Evolutionary conservation across 2,113 vertebrate species (phyloP).

Genomic region (Zosterops borbonicus): DNA sequence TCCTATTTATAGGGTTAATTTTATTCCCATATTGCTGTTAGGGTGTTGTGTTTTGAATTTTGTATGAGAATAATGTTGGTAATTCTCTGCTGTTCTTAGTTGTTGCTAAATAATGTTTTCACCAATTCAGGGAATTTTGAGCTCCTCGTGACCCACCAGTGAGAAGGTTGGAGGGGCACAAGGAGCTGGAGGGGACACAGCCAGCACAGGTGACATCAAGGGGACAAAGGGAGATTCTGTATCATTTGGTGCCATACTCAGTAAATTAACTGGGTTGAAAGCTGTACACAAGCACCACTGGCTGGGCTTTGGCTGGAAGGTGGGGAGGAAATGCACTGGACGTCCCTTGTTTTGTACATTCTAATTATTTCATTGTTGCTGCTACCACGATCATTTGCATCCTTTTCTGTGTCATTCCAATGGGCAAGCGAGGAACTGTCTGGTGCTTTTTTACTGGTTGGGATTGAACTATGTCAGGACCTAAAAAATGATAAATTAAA

Average conservation of each 20-base stretch:
- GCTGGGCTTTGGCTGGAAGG: accelerated
- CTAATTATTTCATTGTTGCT: neutral
- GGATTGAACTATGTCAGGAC: neutral
- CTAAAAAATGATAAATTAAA: neutral
- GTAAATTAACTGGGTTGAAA: neutral
- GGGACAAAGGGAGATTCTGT: neutral
- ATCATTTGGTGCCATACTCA: neutral
- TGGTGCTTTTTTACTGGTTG: neutral
- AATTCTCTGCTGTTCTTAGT: neutral
- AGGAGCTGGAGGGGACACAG: neutral
- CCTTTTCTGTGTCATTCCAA: neutral
- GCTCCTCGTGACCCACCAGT: neutral
- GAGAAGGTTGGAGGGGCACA: neutral
- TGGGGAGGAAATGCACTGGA: neutral
- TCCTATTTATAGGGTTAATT: neutral
- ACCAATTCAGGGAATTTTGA: neutral
- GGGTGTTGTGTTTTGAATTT: neutral
- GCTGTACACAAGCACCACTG: no score
- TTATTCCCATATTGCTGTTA: neutral
- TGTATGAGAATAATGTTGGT: neutral
- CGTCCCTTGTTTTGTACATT: neutral
- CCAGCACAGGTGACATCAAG: neutral
- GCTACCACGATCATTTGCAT: neutral
- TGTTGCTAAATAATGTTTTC: neutral
- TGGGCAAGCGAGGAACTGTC: accelerated